A percentile compares a stretch with the other conserved stretches of the same genome.
Evolutionary conservation across 2,113 vertebrate genomes (phyloP).

Genomic region (Entosphenus tridentatus): DNA sequence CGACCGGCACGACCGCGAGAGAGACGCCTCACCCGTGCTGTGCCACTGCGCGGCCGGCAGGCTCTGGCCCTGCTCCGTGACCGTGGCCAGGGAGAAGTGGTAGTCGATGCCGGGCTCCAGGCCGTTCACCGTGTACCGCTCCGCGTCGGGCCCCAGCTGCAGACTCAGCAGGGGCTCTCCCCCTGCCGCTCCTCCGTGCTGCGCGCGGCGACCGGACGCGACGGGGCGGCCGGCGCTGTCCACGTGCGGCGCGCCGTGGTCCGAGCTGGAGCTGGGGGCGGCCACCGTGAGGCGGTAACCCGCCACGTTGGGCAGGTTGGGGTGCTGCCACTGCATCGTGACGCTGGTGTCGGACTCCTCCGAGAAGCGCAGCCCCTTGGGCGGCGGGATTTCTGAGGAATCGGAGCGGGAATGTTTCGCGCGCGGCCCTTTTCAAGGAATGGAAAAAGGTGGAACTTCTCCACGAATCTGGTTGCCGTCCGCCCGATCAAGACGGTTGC

Average conservation of each 20-base stretch:
- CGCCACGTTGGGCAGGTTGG: conserved; percentile 61
- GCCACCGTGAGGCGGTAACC: conserved; percentile 85
- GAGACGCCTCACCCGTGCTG: conserved; percentile 55
- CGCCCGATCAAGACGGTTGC: too few species aligned
- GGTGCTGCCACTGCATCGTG: conserved; percentile 73
- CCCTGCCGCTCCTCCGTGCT: conserved; percentile 14
- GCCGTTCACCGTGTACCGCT: conserved; percentile 69
- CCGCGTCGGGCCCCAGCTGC: conserved; percentile 53
- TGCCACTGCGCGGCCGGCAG: conserved; percentile 64
- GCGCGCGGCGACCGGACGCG: too few species aligned
- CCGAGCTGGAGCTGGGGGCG: conserved; percentile 14
- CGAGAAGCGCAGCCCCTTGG: conserved; percentile 74
- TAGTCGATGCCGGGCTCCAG: conserved; percentile 94
- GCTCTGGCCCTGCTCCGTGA: conserved; percentile 77
- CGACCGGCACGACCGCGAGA: too few species aligned
- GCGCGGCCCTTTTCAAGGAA: too few species aligned
- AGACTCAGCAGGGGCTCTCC: conserved; percentile 82
- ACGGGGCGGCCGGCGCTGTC: too few species aligned
- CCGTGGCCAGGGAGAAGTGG: conserved; percentile 74
- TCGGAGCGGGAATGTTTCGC: conserved; percentile 10
- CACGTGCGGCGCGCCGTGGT: too few species aligned
- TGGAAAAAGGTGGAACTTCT: too few species aligned
- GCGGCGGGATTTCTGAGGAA: conserved; percentile 57
- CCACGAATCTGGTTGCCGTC: too few species aligned
- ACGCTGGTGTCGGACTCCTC: conserved; percentile 79